Percentiles rank a stretch among this genome's conserved stretches.
Conservation (phyloP, 92 coral and sea anemone genomes). For the Parazoanthus atlanticus region DNA sequence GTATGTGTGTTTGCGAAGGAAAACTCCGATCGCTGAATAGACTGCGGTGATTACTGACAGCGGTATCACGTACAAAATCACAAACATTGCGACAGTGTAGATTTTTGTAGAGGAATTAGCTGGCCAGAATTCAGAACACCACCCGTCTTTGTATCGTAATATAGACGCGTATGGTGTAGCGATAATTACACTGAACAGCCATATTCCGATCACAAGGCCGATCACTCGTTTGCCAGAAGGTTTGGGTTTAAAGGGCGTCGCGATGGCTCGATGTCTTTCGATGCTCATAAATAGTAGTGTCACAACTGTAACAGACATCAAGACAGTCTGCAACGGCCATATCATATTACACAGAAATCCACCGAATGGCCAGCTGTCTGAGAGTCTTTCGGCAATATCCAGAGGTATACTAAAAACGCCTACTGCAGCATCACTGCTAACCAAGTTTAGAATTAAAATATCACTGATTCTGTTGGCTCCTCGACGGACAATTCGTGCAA, state of each 20-base stretch:
- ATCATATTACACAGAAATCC: slow-evolving; percentile 62
- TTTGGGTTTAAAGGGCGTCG: slow-evolving; percentile 62
- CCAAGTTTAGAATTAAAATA: slow-evolving; percentile 62
- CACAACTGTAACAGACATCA: slow-evolving; percentile 60
- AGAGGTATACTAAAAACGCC: slow-evolving; percentile 68
- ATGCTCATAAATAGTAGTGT: slow-evolving; percentile 64
- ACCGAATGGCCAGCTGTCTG: slow-evolving; percentile 65
- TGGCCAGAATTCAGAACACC: slow-evolving; percentile 69
- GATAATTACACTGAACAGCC: slow-evolving; percentile 51
- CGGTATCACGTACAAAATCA: slow-evolving; percentile 69
- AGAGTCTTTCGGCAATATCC: slow-evolving; percentile 52
- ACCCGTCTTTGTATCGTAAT: slow-evolving; percentile 23
- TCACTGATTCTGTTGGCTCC: slow-evolving; percentile 59
- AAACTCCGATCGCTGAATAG: slow-evolving; percentile 56
- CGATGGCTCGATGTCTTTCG: slow-evolving; percentile 66
- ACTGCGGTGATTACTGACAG: slow-evolving; percentile 62
- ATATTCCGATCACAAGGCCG: slow-evolving; percentile 33
- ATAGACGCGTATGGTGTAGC: slow-evolving; percentile 57
- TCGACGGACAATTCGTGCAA: slow-evolving; percentile 24
- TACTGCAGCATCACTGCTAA: slow-evolving; percentile 61
- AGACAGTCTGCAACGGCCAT: slow-evolving; percentile 65
- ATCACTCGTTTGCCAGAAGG: slow-evolving; percentile 41
- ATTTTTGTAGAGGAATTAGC: slow-evolving; percentile 44
- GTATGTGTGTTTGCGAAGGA: slow-evolving; percentile 44
- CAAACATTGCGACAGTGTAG: slow-evolving; percentile 65